Conservation (phyloP, 2,113 vertebrate genomes). For the Synodontis membranacea region DNA sequence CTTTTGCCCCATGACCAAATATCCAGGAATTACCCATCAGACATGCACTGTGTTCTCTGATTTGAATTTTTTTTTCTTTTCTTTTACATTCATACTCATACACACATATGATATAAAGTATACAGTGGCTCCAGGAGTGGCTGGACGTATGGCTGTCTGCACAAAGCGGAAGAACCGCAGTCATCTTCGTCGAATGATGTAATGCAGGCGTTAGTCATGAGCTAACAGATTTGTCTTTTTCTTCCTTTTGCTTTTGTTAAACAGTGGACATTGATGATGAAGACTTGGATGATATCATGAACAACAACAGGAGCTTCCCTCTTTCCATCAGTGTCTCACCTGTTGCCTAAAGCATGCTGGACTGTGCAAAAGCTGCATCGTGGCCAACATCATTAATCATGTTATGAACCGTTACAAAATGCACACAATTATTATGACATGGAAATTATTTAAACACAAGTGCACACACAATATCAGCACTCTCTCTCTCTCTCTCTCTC, state of each 20-base stretch:
- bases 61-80: not conserved
- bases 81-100: not conserved
- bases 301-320: constrained; percentile 75
- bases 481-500: not conserved
- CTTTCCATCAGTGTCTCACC: constrained; percentile 67
- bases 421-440: constrained; percentile 4
- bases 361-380: constrained; percentile 64
- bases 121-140: not conserved
- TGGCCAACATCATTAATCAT: constrained; percentile 55
- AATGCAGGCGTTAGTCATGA: not conserved
- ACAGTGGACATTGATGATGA: constrained; percentile 77
- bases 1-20: not conserved
- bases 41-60: not conserved
- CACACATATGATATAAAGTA: not conserved
- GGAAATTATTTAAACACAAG: constrained; percentile 12
- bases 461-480: not conserved
- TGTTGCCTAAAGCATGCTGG: constrained; percentile 67
- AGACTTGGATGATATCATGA: constrained; percentile 77
- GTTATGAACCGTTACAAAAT: not conserved
- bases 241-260: constrained; percentile 15
- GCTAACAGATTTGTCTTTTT: constrained; percentile 12
- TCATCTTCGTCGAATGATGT: not conserved
- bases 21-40: not conserved
- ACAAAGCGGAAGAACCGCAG: not conserved
- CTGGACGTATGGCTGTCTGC: not conserved